A percentile compares a stretch with the other conserved stretches of the same genome.
These are phyloP conservation scores for Heterochromis multidens DNA, from an alignment of 2,113 vertebrate species.

Conservation along the genomic window DNA sequence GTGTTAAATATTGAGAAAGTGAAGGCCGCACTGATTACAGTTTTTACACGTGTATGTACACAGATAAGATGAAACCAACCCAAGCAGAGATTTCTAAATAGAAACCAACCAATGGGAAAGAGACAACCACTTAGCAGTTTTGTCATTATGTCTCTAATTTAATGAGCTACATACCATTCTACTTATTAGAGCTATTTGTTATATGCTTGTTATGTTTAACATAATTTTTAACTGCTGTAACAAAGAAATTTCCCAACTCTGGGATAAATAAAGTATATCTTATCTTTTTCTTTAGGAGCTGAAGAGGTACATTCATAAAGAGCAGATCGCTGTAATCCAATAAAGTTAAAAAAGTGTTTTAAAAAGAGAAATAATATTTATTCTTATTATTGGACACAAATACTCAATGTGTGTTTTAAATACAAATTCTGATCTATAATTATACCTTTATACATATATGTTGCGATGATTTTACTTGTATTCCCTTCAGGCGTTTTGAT, in stretches of 20 bases:
- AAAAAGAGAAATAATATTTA: not conserved
- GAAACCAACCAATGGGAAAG: not conserved
- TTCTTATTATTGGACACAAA: not conserved
- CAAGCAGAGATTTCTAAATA: not conserved
- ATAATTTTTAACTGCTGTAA: too few relatives aligned
- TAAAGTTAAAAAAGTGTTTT: not conserved
- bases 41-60: not conserved
- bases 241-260: too few relatives aligned
- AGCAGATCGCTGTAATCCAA: not conserved
- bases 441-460: not conserved
- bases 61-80: not conserved
- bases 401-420: not conserved
- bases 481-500: not conserved
- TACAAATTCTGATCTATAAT: not conserved
- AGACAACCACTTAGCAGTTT: not conserved
- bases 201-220: too few relatives aligned
- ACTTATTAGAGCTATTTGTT: not conserved
- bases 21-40: not conserved
- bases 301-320: too few relatives aligned
- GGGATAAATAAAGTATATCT: fast-evolving
- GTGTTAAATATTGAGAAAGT: not conserved
- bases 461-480: not conserved
- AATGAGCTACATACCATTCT: not conserved
- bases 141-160: not conserved
- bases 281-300: not conserved